Evolutionary conservation across 1,140 invertebrate species (phyloP), one percentile per base, ranked within the genome.

Genomic region (Drosophila hydei): DNA sequence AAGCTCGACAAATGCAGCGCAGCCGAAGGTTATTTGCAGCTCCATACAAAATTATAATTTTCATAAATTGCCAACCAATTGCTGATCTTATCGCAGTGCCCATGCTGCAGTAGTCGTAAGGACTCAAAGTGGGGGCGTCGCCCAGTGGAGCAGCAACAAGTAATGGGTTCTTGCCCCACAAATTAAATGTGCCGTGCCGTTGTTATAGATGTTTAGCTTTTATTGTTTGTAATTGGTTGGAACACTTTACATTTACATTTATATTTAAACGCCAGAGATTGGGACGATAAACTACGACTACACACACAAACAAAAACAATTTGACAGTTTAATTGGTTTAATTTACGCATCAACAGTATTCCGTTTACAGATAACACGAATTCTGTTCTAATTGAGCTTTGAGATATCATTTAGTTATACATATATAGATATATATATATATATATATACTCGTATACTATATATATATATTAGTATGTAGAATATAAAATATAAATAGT

Each of bases 171-270:
- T 8, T 9, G 18, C 11, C 4, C 12, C 11, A 42, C 40, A 42
- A 42, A 42, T 55, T 25, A 11, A 11, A n/a, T 6, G 8, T 38
- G 45, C 14, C 9, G 5, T 48, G 54, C 8, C 42, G 14, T 25
- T 51, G 62, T 64, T 75, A 63, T 85, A 77, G 77, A 80, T 87
- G 73, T 77, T 85, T 73, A 81, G 77, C 72, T 65, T 85, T 85
- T 88, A 85, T 85, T 85, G 59, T 85, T 65, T 87, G 62, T 77
- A 80, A 85, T 85, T 81, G 67, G 69, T 77, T 85, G 78, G 83
- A 85, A 85, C 81, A 85, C 81, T 85, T 85, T 85, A 85, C 83
- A 85, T 80, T 80, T 80, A 80, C 62, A 80, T 87, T 77, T 77
- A 75, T 71, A 88, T 80, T 76, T 81, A 77, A 77, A 72, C 83